A percentile compares a stretch with the other conserved stretches of the same genome.
phyloP scores from a whole-genome alignment of 2,888 invertebrate species.

The Cryptophagus acutangulus region DNA sequence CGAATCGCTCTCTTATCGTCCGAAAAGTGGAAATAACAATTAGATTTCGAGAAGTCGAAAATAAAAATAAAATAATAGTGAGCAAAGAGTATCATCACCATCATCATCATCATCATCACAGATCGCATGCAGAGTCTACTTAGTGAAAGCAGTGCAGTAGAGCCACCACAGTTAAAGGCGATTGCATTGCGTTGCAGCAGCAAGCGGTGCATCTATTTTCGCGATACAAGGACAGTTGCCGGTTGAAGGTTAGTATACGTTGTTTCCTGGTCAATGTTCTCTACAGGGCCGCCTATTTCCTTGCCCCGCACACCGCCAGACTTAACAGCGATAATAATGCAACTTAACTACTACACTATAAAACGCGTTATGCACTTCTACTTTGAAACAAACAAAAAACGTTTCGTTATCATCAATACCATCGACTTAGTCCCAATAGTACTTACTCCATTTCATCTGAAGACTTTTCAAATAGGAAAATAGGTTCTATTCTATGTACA shows the following conservation, averaged over 20 bases:
- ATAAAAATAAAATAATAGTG: neutral
- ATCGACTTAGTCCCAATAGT: too few species aligned
- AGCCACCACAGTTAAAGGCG: neutral
- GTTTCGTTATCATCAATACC: too few species aligned
- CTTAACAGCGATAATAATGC: conserved; percentile 2
- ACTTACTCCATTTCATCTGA: too few species aligned
- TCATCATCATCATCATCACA: neutral
- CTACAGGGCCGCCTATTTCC: conserved; percentile 8
- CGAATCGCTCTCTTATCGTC: too few species aligned
- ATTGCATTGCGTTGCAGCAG: too few species aligned
- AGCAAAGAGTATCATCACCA: neutral
- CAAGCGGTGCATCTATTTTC: conserved; percentile 34
- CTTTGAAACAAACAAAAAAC: neutral
- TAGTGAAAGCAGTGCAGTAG: conserved; percentile 2
- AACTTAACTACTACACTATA: conserved; percentile 2
- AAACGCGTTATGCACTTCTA: neutral
- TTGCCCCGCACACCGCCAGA: conserved; percentile 2
- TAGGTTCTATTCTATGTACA: too few species aligned
- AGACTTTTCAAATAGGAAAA: too few species aligned
- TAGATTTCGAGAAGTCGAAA: too few species aligned
- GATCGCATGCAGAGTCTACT: conserved; percentile 1
- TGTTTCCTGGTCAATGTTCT: conserved; percentile 42
- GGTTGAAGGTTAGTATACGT: conserved; percentile 37
- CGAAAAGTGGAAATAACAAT: too few species aligned
- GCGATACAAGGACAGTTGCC: conserved; percentile 35